A percentile compares a stretch with the other conserved stretches of the same genome.
Conservation (phyloP, 2,797 vertebrate species). For the Tadarida brasiliensis region DNA sequence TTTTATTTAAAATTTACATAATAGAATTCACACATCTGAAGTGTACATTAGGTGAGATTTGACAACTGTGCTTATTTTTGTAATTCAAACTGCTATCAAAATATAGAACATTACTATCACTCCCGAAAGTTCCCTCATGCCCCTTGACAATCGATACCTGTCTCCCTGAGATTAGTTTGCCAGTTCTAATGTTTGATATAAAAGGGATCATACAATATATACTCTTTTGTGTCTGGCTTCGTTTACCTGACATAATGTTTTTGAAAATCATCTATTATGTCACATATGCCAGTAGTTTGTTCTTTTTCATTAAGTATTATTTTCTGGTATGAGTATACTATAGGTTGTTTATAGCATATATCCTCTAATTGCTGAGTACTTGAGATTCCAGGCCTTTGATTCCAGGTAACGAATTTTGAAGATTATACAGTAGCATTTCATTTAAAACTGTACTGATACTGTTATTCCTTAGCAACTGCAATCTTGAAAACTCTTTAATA, state of each 20-base stretch:
- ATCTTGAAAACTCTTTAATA: slow-evolving; percentile 24
- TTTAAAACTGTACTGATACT: background rate
- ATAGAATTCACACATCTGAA: background rate
- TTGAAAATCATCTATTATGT: background rate
- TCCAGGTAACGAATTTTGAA: background rate
- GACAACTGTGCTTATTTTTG: background rate
- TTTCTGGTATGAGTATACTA: background rate
- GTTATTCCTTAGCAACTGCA: background rate
- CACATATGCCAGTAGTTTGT: background rate
- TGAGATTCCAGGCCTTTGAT: background rate
- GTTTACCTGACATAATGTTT: background rate
- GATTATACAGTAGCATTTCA: background rate
- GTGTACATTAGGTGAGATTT: background rate
- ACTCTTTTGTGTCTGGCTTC: background rate
- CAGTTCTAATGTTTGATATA: background rate
- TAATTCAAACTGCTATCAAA: background rate
- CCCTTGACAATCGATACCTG: background rate
- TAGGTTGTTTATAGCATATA: background rate
- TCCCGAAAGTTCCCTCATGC: background rate
- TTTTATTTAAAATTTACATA: slow-evolving; percentile 9
- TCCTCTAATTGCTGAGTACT: background rate
- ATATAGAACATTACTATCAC: background rate
- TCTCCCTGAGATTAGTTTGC: background rate
- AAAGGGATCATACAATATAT: background rate
- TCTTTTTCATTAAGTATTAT: background rate